Evolutionary conservation across 1,140 invertebrate species (phyloP).

Genomic region (Conus ventricosus): DNA sequence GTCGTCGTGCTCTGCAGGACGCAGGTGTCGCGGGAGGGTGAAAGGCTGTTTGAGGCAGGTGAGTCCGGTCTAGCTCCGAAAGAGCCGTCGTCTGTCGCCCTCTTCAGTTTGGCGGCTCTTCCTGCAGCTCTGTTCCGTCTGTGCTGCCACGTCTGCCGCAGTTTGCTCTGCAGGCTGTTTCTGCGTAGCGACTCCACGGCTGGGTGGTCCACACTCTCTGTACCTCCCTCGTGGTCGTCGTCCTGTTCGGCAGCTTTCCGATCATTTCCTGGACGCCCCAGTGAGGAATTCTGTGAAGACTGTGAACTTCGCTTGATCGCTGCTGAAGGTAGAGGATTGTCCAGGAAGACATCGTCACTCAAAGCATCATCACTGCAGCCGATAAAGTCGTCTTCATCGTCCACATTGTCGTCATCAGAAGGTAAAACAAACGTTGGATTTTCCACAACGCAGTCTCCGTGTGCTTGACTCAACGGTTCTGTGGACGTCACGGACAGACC

Average conservation of each 20-base stretch:
- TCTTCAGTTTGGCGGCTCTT: background rate
- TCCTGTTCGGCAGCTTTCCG: background rate
- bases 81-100: background rate
- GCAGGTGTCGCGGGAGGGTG: background rate
- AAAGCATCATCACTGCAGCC: conserved; percentile 26
- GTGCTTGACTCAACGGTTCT: background rate
- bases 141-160: conserved; percentile 13
- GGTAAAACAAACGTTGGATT: background rate
- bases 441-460: background rate
- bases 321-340: background rate
- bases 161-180: conserved; percentile 32
- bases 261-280: background rate
- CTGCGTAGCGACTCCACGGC: conserved; percentile 16
- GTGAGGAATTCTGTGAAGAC: background rate
- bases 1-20: background rate
- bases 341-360: conserved; percentile 31
- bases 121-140: conserved; percentile 4
- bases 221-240: background rate
- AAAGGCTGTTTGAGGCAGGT: no score
- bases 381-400: conserved; percentile 16
- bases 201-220: background rate
- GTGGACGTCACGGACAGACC: background rate
- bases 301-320: background rate
- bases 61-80: no score
- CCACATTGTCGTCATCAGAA: background rate